These are phyloP conservation scores for Semaprochilodus insignis DNA, from an alignment of 2,797 vertebrate genomes.

Conservation along the genomic window DNA sequence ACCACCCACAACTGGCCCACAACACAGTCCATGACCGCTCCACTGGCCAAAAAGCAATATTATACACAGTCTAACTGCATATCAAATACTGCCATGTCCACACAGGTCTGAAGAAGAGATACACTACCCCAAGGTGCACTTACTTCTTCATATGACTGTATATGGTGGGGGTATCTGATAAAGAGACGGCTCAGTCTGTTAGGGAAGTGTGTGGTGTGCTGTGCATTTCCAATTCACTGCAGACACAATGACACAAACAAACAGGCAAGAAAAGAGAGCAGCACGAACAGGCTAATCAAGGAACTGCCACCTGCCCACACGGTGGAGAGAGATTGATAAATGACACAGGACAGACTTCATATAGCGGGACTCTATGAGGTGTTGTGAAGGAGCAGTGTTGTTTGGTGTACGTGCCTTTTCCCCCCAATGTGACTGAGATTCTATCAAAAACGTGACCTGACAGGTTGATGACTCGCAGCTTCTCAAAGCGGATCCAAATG, in stretches of 20 bases:
- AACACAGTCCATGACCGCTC: too few relatives aligned
- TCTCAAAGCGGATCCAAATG: slow-evolving; percentile 50
- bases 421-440: slow-evolving; percentile 46
- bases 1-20: too few relatives aligned
- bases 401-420: slow-evolving; percentile 10
- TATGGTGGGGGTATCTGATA: background rate
- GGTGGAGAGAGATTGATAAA: background rate
- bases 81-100: too few relatives aligned
- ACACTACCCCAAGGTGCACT: too few relatives aligned
- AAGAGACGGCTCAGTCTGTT: background rate
- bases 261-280: too few relatives aligned
- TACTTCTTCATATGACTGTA: background rate
- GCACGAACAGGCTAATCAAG: background rate
- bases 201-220: background rate
- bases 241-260: background rate
- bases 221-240: background rate
- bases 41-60: too few relatives aligned
- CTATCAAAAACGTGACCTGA: slow-evolving; percentile 58
- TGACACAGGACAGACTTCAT: slow-evolving; percentile 4
- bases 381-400: slow-evolving; percentile 20
- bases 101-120: too few relatives aligned
- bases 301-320: background rate
- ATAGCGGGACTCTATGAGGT: slow-evolving; percentile 5
- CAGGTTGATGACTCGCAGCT: slow-evolving; percentile 55
- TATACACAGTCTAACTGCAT: too few relatives aligned